These are phyloP conservation scores for Jacana jacana DNA, from an alignment of 2,113 vertebrate species.

Conservation along the genomic window DNA sequence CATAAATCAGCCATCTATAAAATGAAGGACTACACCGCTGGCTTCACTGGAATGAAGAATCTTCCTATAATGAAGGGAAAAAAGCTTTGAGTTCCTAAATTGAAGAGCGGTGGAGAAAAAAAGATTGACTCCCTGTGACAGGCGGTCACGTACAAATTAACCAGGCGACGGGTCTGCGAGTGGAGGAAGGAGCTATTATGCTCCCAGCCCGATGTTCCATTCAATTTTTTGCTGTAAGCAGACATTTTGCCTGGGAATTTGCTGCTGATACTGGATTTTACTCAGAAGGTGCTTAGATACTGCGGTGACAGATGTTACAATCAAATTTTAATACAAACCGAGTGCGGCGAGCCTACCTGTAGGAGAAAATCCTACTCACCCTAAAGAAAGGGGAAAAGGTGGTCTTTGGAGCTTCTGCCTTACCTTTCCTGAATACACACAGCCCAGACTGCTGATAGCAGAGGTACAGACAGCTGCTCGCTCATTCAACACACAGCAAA, in stretches of 20 bases:
- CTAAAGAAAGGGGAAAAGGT: not conserved
- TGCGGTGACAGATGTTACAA: not conserved
- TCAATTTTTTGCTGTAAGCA: not conserved
- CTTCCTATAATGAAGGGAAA: not conserved
- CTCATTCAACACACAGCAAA: conserved; percentile 65
- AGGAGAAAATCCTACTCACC: not conserved
- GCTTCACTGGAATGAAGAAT: fast-evolving
- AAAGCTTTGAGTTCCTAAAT: not conserved
- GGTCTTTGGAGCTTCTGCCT: not conserved
- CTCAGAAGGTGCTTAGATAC: not conserved
- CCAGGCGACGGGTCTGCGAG: not conserved
- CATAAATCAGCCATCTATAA: not conserved
- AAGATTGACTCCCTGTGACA: not conserved
- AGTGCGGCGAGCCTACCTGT: not conserved
- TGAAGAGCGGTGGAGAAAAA: not conserved
- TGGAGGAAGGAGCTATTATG: not conserved
- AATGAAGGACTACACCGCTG: fast-evolving
- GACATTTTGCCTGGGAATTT: not conserved
- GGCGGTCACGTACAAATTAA: not conserved
- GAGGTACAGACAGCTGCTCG: conserved; percentile 65
- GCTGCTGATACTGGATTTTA: fast-evolving
- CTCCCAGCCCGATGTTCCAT: not conserved
- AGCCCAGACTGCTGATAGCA: conserved; percentile 26
- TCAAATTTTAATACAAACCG: not conserved
- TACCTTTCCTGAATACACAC: not conserved